Base-by-base conservation (phyloP, 2,888 invertebrate species). In the Penaeus monodon region DNA sequence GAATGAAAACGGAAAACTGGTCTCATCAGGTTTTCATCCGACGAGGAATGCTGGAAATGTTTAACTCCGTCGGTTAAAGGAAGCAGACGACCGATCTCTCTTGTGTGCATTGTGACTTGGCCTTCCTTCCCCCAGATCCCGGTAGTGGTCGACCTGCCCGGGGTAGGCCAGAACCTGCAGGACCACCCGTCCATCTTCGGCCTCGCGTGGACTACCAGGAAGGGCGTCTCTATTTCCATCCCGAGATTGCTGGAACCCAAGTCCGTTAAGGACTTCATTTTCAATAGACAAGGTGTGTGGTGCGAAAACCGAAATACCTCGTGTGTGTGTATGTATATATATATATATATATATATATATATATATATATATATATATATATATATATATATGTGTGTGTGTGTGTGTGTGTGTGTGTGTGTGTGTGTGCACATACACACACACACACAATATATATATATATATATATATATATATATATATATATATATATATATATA, bases 161-260 rank as follows among this genome's bases (percentile, higher is more conserved):
- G 86, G 7, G 82, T 83, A 7, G 83, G 86, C 8, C n/a, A 79
- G 27, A 86, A 83, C 63, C 73, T 78, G 57, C 87, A 84, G 1
- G 84, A 87, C 66, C 87, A 87, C 27, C 84, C 83, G 2, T 80
- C 87, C 65, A 74, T 87, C 38, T 87, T 87, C 74, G 87, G 87
- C 24, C 78, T 87, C 14, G 38, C 83, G 6, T 87, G 87, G 87
- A 80, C 81, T 0, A 73, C 84, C 1, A 65, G 38, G 14, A 80
- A 79, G 29, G 80, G 68, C 65, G 79, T 73, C 6, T 63, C 79
- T 3, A 81, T 38, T 29, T 65, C 87, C 10, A 66, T 83, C 4
- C 81, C 68, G 24, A 70, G 79, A 1, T 17, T 80, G 24, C 14
- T 64, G 7, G 73, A 66, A 22, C 85, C 85, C 12, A 33, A 80